Evolutionary conservation across 2,113 vertebrate genomes (phyloP).

Genomic region (Rallus limicola): DNA sequence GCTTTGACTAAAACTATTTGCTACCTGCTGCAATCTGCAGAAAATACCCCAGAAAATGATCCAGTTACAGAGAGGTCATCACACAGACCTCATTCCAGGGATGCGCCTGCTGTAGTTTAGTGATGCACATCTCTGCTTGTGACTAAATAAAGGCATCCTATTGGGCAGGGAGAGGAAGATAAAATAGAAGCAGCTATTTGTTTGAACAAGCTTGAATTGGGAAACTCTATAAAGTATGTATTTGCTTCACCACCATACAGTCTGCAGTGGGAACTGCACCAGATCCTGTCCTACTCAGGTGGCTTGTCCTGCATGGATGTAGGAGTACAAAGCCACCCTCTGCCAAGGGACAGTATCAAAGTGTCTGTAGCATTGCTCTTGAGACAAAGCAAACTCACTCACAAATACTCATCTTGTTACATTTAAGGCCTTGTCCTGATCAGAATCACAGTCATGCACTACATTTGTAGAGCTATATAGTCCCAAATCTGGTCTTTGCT

Average conservation of each 20-base stretch:
- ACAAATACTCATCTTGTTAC: background rate
- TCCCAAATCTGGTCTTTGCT: background rate
- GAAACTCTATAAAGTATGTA: accelerated
- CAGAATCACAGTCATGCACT: background rate
- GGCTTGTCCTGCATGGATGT: background rate
- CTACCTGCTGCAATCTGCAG: slow-evolving; percentile 27
- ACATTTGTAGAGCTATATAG: background rate
- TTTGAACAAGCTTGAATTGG: background rate
- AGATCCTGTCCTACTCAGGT: background rate
- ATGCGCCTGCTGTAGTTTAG: background rate
- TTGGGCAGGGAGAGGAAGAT: background rate
- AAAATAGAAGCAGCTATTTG: background rate
- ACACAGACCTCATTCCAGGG: background rate
- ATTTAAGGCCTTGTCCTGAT: background rate
- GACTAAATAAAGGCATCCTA: background rate
- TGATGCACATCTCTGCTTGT: background rate
- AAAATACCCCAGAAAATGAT: slow-evolving; percentile 6
- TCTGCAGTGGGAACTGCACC: background rate
- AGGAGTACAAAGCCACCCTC: background rate
- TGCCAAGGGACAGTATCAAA: background rate
- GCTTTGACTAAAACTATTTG: slow-evolving; percentile 22
- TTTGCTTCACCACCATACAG: background rate
- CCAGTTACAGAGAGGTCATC: background rate
- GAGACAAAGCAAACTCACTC: background rate
- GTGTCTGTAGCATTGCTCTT: background rate